A percentile compares a stretch with the other conserved stretches of the same genome.
Conservation (phyloP, 1,140 invertebrate genomes). For the Polypedilum vanderplanki region DNA sequence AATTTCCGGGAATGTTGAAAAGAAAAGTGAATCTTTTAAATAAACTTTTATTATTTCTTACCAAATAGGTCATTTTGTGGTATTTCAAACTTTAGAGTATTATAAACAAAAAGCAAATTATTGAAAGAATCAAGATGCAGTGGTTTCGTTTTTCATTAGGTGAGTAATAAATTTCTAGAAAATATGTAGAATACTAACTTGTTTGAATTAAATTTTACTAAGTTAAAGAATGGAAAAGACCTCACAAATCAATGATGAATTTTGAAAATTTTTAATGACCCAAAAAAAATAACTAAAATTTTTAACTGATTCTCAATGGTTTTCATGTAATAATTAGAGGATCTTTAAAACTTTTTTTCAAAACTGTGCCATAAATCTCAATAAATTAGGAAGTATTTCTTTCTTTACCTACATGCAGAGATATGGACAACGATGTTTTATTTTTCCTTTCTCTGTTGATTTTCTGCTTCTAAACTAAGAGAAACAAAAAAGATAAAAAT, state of each 20-base stretch:
- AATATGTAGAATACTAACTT: background rate
- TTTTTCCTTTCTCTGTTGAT: too few relatives aligned
- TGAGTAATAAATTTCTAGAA: background rate
- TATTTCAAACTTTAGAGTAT: background rate
- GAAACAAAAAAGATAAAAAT: too few relatives aligned
- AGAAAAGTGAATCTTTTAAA: background rate
- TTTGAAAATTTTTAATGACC: background rate
- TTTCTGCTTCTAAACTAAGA: too few relatives aligned
- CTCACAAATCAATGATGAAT: background rate
- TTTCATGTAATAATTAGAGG: background rate
- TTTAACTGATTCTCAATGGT: background rate
- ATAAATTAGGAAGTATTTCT: too few relatives aligned
- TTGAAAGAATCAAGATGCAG: background rate
- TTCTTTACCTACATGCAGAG: too few relatives aligned
- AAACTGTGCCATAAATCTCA: too few relatives aligned
- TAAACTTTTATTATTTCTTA: background rate
- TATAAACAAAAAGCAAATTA: background rate
- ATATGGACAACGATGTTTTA: too few relatives aligned
- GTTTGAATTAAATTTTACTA: background rate
- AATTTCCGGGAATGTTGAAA: background rate
- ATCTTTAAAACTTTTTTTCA: background rate
- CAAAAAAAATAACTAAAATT: background rate
- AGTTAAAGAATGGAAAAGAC: too few relatives aligned
- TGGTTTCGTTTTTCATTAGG: conserved; percentile 17
- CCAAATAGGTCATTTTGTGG: background rate